A percentile compares a stretch with the other conserved stretches of the same genome.
Evolutionary conservation across 1,140 invertebrate genomes (phyloP).

Genomic region (Dendroctonus ponderosae): DNA sequence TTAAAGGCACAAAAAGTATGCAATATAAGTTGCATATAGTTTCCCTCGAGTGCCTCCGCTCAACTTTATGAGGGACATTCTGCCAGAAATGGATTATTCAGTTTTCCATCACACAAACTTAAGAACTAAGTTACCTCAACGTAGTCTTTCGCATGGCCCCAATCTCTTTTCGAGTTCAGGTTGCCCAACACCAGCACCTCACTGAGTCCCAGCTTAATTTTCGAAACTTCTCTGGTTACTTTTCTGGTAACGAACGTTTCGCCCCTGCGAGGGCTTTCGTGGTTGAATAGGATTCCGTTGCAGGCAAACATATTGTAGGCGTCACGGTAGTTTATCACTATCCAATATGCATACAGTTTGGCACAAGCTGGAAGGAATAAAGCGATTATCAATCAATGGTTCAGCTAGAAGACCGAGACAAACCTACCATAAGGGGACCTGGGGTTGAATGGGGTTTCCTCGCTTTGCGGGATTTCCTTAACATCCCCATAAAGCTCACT

Average conservation of each 20-base stretch:
- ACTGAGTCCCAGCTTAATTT: slow-evolving; percentile 87
- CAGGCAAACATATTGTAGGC: slow-evolving; percentile 98
- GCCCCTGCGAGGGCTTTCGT: slow-evolving; percentile 95
- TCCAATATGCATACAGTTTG: slow-evolving; percentile 99
- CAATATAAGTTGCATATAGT: too few species aligned
- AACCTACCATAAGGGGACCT: slow-evolving; percentile 95
- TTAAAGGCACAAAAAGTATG: too few species aligned
- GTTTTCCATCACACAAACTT: too few species aligned
- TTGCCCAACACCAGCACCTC: slow-evolving; percentile 92
- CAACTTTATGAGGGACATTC: too few species aligned
- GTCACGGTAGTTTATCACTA: slow-evolving; percentile 96
- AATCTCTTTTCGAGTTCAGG: slow-evolving; percentile 93
- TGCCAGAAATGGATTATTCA: too few species aligned
- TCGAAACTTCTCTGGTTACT: slow-evolving; percentile 95
- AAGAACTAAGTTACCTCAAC: slow-evolving; percentile 71
- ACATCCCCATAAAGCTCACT: slow-evolving; percentile 99
- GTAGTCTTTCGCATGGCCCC: slow-evolving; percentile 99
- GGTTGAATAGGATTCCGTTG: slow-evolving; percentile 99
- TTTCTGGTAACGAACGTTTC: slow-evolving; percentile 99
- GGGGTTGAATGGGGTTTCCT: slow-evolving; percentile 98
- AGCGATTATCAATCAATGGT: slow-evolving; percentile 1
- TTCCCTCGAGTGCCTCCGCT: too few species aligned
- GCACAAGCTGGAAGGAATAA: slow-evolving; percentile 75
- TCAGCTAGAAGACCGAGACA: too few species aligned
- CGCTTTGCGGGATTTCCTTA: slow-evolving; percentile 92